A percentile compares a stretch with the other conserved stretches of the same genome.
Evolutionary conservation across 1,140 invertebrate species (phyloP).

Genomic region (Sarcophaga peregrina): DNA sequence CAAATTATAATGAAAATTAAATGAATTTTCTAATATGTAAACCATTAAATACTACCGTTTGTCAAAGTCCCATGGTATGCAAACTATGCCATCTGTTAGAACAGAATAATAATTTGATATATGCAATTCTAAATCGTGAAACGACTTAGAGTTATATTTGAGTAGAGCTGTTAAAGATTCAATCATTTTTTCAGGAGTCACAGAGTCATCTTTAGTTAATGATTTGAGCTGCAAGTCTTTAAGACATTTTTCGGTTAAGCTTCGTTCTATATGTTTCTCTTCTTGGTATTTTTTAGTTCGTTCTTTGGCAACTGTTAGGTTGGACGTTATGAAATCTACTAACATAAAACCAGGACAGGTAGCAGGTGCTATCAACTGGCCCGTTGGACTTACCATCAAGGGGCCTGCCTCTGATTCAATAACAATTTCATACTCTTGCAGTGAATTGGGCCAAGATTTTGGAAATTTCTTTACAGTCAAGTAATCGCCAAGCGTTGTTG

Average conservation of each 20-base stretch:
- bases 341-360: slow-evolving; percentile 87
- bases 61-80: slow-evolving; percentile 92
- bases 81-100: slow-evolving; percentile 88
- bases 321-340: slow-evolving; percentile 83
- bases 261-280: slow-evolving; percentile 82
- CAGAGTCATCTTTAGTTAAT: slow-evolving; percentile 88
- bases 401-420: slow-evolving; percentile 93
- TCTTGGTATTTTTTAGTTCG: slow-evolving; percentile 79
- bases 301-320: slow-evolving; percentile 79
- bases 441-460: slow-evolving; percentile 75
- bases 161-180: slow-evolving; percentile 81
- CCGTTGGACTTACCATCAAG: slow-evolving; percentile 91
- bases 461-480: slow-evolving; percentile 77
- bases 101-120: slow-evolving; percentile 93
- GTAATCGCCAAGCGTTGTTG: slow-evolving; percentile 85
- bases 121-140: slow-evolving; percentile 74
- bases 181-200: slow-evolving; percentile 90
- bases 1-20: too few relatives aligned
- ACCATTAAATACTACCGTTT: slow-evolving; percentile 45
- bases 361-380: slow-evolving; percentile 90
- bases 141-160: slow-evolving; percentile 58
- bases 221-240: slow-evolving; percentile 75
- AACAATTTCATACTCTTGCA: slow-evolving; percentile 85
- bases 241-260: slow-evolving; percentile 75
- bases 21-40: too few relatives aligned